Conservation (phyloP, 2,797 vertebrate genomes). For the Epinephelus malabaricus region DNA sequence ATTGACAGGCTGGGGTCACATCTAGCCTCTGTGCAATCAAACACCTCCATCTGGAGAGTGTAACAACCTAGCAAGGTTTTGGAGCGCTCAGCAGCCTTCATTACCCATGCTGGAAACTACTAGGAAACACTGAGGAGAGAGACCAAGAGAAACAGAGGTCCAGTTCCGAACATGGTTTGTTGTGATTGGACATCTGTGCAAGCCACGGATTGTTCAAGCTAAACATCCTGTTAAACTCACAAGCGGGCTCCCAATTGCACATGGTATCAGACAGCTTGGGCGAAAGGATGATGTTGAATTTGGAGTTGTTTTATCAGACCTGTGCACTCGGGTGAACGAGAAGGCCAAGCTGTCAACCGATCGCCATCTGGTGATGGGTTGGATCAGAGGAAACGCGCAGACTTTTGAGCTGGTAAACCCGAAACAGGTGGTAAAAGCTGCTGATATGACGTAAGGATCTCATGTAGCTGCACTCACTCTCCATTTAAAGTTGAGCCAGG, state of each 20-base stretch:
- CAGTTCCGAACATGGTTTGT: constrained; percentile 20
- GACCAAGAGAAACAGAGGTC: constrained; percentile 6
- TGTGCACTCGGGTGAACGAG: background rate
- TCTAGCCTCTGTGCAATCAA: background rate
- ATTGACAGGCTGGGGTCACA: background rate
- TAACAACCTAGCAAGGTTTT: constrained; percentile 11
- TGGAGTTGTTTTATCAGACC: constrained; percentile 9
- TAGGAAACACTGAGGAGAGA: background rate
- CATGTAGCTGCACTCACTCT: background rate
- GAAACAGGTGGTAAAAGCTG: constrained; percentile 30
- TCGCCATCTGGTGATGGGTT: constrained; percentile 11
- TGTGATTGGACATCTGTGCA: constrained; percentile 34
- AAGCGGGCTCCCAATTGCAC: background rate
- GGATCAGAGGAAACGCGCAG: constrained; percentile 5
- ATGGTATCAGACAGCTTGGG: background rate
- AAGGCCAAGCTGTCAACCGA: background rate
- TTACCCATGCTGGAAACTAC: background rate
- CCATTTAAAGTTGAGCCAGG: background rate
- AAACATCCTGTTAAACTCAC: constrained; percentile 25
- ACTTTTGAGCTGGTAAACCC: background rate
- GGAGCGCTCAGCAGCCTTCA: background rate
- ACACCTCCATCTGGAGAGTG: constrained; percentile 36
- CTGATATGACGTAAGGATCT: background rate
- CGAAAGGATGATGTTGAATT: constrained; percentile 21
- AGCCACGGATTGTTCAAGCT: constrained; percentile 2